These are phyloP conservation scores for Leptopilina boulardi DNA, from an alignment of 1,140 invertebrate genomes.

Conservation along the genomic window DNA sequence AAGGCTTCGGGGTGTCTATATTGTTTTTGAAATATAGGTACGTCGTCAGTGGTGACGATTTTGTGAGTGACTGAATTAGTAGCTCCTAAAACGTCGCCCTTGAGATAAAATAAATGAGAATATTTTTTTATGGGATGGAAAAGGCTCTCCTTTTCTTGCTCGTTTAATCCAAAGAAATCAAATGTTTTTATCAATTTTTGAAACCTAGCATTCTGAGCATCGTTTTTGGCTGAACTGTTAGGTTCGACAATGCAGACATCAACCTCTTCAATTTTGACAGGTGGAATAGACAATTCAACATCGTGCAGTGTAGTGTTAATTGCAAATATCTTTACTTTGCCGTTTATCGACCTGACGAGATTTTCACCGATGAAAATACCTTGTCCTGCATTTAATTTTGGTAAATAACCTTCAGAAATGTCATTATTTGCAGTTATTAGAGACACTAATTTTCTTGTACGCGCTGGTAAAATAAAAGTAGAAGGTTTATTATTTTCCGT, in stretches of 20 bases:
- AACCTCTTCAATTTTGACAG: too few species aligned
- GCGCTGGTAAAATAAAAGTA: too few species aligned
- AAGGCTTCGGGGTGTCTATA: neutral
- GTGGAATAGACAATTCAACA: too few species aligned
- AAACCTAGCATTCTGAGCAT: neutral
- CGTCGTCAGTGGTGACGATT: neutral
- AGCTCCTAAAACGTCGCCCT: conserved; percentile 19
- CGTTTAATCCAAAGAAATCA: neutral
- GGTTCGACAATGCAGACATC: too few species aligned
- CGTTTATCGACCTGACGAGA: too few species aligned
- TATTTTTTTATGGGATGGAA: neutral
- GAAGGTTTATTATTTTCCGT: neutral
- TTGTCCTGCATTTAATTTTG: too few species aligned
- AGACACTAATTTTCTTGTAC: too few species aligned
- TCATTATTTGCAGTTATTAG: too few species aligned
- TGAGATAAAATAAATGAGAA: neutral
- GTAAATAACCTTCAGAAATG: too few species aligned
- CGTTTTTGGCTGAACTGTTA: neutral
- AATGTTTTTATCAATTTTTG: neutral
- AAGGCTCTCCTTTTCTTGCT: neutral
- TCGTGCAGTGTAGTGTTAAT: too few species aligned
- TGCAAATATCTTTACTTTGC: too few species aligned
- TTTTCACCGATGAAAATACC: too few species aligned
- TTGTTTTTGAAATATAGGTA: neutral
- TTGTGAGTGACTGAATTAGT: conserved; percentile 1